Conservation (phyloP, 1,140 invertebrate species). For the Zelostemma sp. region DNA sequence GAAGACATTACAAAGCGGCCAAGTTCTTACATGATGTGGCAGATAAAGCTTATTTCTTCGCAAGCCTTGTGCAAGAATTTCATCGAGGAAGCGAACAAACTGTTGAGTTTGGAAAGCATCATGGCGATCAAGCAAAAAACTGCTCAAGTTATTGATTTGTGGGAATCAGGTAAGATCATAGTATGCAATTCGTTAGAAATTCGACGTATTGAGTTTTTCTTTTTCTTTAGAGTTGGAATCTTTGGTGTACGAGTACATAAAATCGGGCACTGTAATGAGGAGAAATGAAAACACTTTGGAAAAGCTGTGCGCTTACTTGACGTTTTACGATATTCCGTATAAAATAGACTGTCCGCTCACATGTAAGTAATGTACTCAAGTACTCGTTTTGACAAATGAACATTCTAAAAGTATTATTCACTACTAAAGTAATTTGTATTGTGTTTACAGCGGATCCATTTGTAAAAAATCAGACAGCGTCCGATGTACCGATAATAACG, state of each 20-base stretch:
- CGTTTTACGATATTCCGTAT: slow-evolving; percentile 74
- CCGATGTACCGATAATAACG: slow-evolving; percentile 41
- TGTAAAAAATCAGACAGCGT: slow-evolving; percentile 28
- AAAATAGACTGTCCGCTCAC: slow-evolving; percentile 46
- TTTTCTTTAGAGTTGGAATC: slow-evolving; percentile 59
- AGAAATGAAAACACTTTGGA: slow-evolving; percentile 56
- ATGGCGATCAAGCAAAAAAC: slow-evolving; percentile 74
- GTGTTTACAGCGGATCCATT: slow-evolving; percentile 50
- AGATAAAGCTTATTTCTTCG: slow-evolving; percentile 74
- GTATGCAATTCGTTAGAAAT: no score
- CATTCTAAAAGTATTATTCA: no score
- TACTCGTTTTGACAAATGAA: no score
- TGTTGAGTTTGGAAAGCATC: slow-evolving; percentile 68
- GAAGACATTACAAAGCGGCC: slow-evolving; percentile 57
- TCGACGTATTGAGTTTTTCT: slow-evolving; percentile 12
- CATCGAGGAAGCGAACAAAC: slow-evolving; percentile 50
- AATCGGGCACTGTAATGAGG: slow-evolving; percentile 45
- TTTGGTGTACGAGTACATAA: slow-evolving; percentile 68
- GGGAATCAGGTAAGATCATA: slow-evolving; percentile 66
- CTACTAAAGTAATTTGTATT: slow-evolving; percentile 23
- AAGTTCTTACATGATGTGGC: slow-evolving; percentile 74
- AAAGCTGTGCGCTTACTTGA: slow-evolving; percentile 72
- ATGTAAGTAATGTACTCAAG: slow-evolving; percentile 48
- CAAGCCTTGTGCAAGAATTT: slow-evolving; percentile 63
- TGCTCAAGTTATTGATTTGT: slow-evolving; percentile 70